phyloP scores from a whole-genome alignment of 2,888 invertebrate species.

The Eupsilia transversa region DNA sequence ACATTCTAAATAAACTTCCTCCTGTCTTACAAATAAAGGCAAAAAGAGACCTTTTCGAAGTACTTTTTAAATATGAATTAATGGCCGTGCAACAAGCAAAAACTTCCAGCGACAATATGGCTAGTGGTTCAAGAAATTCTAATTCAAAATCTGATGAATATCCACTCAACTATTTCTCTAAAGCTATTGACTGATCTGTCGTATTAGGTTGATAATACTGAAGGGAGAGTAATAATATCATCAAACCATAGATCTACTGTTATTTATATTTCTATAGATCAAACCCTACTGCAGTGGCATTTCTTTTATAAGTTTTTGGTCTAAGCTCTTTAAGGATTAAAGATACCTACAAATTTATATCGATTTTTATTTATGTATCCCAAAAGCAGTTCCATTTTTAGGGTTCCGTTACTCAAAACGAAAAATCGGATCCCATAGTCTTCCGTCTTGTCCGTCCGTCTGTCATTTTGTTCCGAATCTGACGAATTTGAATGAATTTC shows the following conservation, averaged over 20 bases:
- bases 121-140: background rate
- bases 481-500: no score
- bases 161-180: background rate
- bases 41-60: slow-evolving; percentile 15
- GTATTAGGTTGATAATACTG: background rate
- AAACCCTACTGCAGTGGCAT: background rate
- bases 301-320: background rate
- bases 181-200: background rate
- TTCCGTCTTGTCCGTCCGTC: background rate
- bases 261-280: no score
- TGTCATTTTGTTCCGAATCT: background rate
- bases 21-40: slow-evolving; percentile 21
- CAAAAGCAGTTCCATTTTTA: background rate
- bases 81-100: slow-evolving; percentile 12
- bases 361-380: background rate
- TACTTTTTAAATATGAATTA: slow-evolving; percentile 21
- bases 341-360: background rate
- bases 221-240: background rate
- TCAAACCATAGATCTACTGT: no score
- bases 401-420: background rate
- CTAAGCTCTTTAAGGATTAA: background rate
- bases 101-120: background rate
- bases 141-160: slow-evolving; percentile 4
- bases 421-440: background rate
- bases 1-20: slow-evolving; percentile 26